Base-by-base conservation (phyloP, 2,113 vertebrate species). In the Epinephelus cyanopodus region DNA sequence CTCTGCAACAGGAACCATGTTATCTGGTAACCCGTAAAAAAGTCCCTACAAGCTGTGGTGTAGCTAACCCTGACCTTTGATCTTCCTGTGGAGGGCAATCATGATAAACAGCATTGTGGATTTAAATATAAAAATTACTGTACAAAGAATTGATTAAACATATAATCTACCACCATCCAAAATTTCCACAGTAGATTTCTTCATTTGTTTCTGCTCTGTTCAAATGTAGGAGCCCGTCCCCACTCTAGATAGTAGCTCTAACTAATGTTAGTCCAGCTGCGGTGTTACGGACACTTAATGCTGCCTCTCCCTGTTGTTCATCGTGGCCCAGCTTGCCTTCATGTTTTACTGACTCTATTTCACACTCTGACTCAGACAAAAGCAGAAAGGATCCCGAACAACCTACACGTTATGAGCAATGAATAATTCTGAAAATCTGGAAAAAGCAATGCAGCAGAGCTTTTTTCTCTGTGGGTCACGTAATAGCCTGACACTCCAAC, bases 361-460 rank as follows among this genome's bases (percentile, higher is more conserved):
- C 77, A 90, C 73, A 65, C 86, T 90, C 73, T 88, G 90, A 91
- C 86, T 91, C 86, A 87, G 87, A 90, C 81, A 90, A 92, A 90
- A 79, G 73, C 56, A 90, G 53, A 85, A 90, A 89, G 64, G 79
- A 89, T 88, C 79, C 74, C 48, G 48, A 77, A 74, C 87, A 90
- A 84, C 88, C 85, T 91, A 90, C 90, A 91, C 82, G 47, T 81
- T 85, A 82, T 88, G 87, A 92, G 85, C 78, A 63, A 91, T 77
- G 85, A 87, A 88, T 82, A 87, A 83, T 81, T 87, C 69, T 75
- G 18, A 82, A 85, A 84, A 77, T 61, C 52, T 71, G 67, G 45
- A 85, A 90, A 84, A 86, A 84, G 71, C 71, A 61, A 68, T 63
- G 85, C 69, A 54, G 77, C 75, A 83, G 29, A 74, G 75, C 68